Conservation (phyloP, 2,797 vertebrate genomes). For the Rhyacichthys aspro region DNA sequence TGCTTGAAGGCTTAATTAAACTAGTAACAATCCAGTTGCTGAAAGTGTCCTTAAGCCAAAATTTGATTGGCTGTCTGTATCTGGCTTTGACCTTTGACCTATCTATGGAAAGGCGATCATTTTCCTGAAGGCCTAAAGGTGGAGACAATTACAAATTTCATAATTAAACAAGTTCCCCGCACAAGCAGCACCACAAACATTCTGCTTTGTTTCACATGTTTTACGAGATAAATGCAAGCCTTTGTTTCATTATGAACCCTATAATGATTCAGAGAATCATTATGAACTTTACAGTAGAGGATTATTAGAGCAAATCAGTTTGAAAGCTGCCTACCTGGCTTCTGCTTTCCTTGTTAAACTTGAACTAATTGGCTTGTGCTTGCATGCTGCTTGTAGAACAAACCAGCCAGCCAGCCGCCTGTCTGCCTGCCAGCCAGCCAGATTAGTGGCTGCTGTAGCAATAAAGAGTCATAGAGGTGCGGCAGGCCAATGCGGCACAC, state of each 20-base stretch:
- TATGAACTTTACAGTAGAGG: slow-evolving; percentile 45
- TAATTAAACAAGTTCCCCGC: slow-evolving; percentile 1
- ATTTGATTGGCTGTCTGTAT: neutral
- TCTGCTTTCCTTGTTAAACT: slow-evolving; percentile 63
- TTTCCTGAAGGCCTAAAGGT: slow-evolving; percentile 25
- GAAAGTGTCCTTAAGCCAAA: slow-evolving; percentile 3
- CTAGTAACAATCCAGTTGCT: neutral
- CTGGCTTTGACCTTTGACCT: slow-evolving; percentile 48
- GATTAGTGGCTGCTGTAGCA: slow-evolving; percentile 70
- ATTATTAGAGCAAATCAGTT: slow-evolving; percentile 41
- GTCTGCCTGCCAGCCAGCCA: slow-evolving; percentile 64
- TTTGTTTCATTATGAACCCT: slow-evolving; percentile 17
- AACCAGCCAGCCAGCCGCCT: slow-evolving; percentile 55
- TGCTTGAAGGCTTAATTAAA: neutral
- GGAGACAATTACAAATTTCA: slow-evolving; percentile 4
- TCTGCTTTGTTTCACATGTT: neutral
- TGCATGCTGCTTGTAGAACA: slow-evolving; percentile 45
- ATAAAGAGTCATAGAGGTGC: slow-evolving; percentile 62
- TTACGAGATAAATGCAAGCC: neutral
- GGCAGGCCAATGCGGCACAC: slow-evolving; percentile 45
- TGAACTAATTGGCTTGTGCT: slow-evolving; percentile 62
- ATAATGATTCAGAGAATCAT: slow-evolving; percentile 25
- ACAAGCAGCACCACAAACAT: neutral
- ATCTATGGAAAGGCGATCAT: slow-evolving; percentile 7
- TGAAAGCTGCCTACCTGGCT: slow-evolving; percentile 52